Evolutionary conservation across 64 coral and sea anemone genomes (phyloP).

Genomic region (Trachythela sp.): DNA sequence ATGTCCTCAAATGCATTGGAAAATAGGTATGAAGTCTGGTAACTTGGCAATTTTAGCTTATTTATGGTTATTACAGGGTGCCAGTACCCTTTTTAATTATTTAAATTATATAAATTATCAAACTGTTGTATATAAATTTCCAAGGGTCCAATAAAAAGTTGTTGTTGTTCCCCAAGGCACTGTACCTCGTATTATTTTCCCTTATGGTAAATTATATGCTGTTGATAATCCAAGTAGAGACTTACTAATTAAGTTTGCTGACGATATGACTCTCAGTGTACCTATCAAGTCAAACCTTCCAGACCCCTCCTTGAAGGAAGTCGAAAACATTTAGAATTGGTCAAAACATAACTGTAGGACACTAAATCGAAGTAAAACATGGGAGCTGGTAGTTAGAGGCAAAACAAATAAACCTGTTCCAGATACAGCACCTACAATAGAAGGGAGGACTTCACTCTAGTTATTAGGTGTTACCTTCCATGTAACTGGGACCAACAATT

Average conservation of each 20-base stretch:
- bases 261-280: neutral
- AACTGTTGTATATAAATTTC: no score
- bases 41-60: no score
- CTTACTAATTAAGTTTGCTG: neutral
- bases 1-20: no score
- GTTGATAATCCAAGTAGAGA: neutral
- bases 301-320: neutral
- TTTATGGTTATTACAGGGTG: no score
- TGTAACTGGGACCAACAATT: neutral
- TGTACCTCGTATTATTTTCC: neutral
- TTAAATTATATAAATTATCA: no score
- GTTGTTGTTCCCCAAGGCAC: neutral
- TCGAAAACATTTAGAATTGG: neutral
- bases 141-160: no score
- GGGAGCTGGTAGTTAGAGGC: neutral
- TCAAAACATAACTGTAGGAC: neutral
- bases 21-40: no score
- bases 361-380: neutral
- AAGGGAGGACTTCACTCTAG: neutral
- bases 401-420: neutral
- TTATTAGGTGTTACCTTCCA: neutral
- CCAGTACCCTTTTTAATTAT: no score
- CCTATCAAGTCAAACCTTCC: neutral
- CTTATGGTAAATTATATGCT: neutral
- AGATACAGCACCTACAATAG: neutral